These are phyloP conservation scores for Halictus quadricinctus DNA, from an alignment of 2,888 invertebrate species.

Conservation along the genomic window DNA sequence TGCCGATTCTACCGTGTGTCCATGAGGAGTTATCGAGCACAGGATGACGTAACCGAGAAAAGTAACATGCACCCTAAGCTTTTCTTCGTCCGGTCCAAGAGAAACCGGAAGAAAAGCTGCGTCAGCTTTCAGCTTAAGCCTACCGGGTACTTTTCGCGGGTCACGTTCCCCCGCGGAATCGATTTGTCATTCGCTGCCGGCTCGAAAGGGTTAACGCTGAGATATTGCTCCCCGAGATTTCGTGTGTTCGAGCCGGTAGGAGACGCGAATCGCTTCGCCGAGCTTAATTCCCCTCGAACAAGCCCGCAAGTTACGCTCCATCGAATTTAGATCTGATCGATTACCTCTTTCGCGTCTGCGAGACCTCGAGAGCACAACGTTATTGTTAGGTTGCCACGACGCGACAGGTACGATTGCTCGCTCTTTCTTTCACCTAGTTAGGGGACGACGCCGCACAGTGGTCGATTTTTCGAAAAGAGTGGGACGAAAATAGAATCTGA, in stretches of 20 bases:
- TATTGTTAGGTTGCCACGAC: background rate
- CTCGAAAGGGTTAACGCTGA: slow-evolving; percentile 47
- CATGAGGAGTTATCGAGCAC: slow-evolving; percentile 1
- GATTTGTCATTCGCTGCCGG: slow-evolving; percentile 52
- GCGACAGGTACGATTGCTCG: background rate
- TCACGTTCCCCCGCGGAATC: slow-evolving; percentile 63
- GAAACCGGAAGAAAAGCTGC: slow-evolving; percentile 15
- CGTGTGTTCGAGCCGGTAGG: background rate
- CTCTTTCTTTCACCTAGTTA: background rate
- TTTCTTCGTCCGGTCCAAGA: background rate
- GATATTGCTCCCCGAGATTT: slow-evolving; percentile 53
- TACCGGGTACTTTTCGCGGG: slow-evolving; percentile 51
- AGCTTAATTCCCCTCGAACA: slow-evolving; percentile 12
- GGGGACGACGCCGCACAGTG: background rate
- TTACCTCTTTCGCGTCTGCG: background rate
- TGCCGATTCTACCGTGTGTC: background rate
- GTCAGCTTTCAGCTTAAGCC: slow-evolving; percentile 26
- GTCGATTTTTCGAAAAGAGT: too few species aligned
- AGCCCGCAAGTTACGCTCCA: background rate
- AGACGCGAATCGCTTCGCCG: background rate
- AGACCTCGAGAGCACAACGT: background rate
- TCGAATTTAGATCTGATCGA: slow-evolving; percentile 17
- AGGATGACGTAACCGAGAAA: background rate
- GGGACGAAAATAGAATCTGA: too few species aligned
- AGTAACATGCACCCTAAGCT: background rate